Evolutionary conservation across 2,888 invertebrate genomes (phyloP), one percentile per base, ranked within the genome.

Genomic region (Euphydryas editha): DNA sequence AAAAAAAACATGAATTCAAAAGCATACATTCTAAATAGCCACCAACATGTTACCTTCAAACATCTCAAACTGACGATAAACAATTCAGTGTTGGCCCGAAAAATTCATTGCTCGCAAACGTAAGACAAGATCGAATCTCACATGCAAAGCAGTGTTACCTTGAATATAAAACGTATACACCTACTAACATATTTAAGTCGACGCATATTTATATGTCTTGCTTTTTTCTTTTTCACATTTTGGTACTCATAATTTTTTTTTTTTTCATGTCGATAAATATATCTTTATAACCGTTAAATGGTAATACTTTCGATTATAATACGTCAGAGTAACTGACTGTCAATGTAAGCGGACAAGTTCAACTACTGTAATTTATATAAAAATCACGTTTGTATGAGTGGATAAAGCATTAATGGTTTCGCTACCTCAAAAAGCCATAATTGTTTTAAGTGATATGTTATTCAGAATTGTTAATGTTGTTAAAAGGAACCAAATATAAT

Each of bases 61-160:
- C 77, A 76, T 82, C 82, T 82, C 80, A 81, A 72, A 59, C 42
- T 67, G 64, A 68, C 68, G 77, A 54, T 54, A 54, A 54, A 54
- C 30, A 36, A 54, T 54, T 54, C 54, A 54, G 54, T 11, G 17
- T 36, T 54, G 17, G 7, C 30, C 8, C 77, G 73, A 79, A 81
- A 79, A 81, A 81, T 81, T 80, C 79, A 83, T 76, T 55, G 69
- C 71, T 67, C 63, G 71, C 67, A 67, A 75, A 75, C 73, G 73
- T 66, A 72, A 72, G 74, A 65, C 70, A 68, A 76, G 76, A 77
- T 81, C 75, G 76, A 78, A 77, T 76, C 76, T 73, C 71, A 77
- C 75, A 72, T 67, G 72, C 65, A 71, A 65, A 70, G 68, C 49
- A 60, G 17, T 37, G 60, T 51, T 60, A 49, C 51, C 49, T 60